phyloP scores from a whole-genome alignment of 1,140 invertebrate genomes.

The Penaeus chinensis region DNA sequence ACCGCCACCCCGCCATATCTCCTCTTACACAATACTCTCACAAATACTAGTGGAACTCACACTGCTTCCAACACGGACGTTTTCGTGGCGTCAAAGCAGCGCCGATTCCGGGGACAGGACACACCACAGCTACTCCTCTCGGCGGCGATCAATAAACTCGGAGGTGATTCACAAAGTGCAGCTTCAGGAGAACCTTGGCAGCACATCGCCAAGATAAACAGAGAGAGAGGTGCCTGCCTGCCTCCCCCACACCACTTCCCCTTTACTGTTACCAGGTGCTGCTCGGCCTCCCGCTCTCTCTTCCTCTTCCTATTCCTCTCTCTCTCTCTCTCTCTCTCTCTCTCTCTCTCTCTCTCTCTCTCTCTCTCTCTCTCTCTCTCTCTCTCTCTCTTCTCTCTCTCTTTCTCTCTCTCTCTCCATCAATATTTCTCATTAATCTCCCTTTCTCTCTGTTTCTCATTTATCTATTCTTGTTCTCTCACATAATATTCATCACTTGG shows the following conservation, averaged over 20 bases:
- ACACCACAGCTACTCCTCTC: not conserved
- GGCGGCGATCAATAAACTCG: conserved; percentile 3
- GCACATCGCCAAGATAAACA: conserved; percentile 51
- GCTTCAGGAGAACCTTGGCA: conserved; percentile 16
- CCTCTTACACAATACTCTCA: conserved; percentile 33
- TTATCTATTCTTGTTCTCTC: not conserved
- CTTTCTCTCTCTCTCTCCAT: not conserved
- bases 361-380: not conserved
- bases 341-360: not conserved
- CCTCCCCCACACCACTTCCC: not conserved
- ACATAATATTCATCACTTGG: no score
- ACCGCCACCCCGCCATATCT: conserved; percentile 23
- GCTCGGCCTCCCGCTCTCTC: conserved; percentile 10
- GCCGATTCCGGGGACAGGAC: not conserved
- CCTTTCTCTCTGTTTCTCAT: not conserved
- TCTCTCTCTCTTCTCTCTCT: not conserved
- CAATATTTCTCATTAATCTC: not conserved
- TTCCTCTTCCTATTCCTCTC: not conserved
- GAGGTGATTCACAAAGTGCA: conserved; percentile 23
- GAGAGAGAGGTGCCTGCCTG: not conserved
- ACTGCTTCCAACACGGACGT: not conserved
- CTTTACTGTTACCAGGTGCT: conserved; percentile 55
- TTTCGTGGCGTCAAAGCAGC: not conserved
- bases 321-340: not conserved
- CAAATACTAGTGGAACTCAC: not conserved